Evolutionary conservation across 2,113 vertebrate genomes (phyloP).

Genomic region (Phylloscopus whistleri): DNA sequence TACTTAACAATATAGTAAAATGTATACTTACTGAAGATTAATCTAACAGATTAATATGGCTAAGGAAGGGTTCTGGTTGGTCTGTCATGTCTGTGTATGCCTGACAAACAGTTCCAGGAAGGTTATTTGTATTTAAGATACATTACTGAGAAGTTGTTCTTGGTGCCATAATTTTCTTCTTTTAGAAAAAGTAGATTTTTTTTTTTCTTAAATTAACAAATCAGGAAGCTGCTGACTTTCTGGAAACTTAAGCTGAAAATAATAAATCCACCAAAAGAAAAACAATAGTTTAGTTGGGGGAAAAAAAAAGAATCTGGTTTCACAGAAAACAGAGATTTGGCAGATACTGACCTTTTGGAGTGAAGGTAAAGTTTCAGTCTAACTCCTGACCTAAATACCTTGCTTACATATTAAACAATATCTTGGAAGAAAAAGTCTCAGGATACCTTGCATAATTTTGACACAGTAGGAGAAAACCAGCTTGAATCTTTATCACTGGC

Average conservation of each 20-base stretch:
- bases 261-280: constrained; percentile 16
- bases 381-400: background rate
- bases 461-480: background rate
- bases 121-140: background rate
- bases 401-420: background rate
- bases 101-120: constrained; percentile 51
- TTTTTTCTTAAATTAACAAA: background rate
- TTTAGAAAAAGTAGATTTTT: background rate
- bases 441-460: background rate
- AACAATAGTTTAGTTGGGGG: background rate
- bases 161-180: background rate
- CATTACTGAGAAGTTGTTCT: constrained; percentile 14
- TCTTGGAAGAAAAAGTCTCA: background rate
- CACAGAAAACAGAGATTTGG: background rate
- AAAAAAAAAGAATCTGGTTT: background rate
- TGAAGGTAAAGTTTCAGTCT: background rate
- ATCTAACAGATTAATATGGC: background rate
- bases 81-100: background rate
- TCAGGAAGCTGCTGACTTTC: constrained; percentile 21
- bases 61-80: background rate
- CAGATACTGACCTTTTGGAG: background rate
- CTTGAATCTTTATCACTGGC: background rate
- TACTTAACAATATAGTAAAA: background rate
- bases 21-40: background rate
- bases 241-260: background rate